These are phyloP conservation scores for Megamerina dolium DNA, from an alignment of 2,888 invertebrate genomes.

Conservation along the genomic window DNA sequence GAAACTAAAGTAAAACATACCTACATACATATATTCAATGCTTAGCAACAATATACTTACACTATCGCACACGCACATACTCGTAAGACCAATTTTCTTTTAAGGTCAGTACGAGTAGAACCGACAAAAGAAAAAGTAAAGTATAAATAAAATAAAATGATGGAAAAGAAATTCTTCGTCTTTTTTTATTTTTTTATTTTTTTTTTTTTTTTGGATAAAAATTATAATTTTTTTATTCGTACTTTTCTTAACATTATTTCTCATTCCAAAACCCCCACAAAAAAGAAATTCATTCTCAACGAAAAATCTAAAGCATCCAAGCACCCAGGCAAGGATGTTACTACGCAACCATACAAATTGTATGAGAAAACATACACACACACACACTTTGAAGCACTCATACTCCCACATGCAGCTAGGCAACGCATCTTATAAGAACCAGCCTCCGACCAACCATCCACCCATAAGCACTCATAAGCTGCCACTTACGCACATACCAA, in stretches of 20 bases:
- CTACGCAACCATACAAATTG: conserved; percentile 25
- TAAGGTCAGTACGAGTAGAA: conserved; percentile 39
- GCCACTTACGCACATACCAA: no score
- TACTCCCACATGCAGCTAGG: no score
- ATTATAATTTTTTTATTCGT: conserved; percentile 43
- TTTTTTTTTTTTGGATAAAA: conserved; percentile 37
- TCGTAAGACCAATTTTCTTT: conserved; percentile 37
- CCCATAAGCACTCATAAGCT: no score
- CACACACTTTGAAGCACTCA: conserved; percentile 8
- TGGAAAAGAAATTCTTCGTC: conserved; percentile 15
- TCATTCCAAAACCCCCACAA: no score
- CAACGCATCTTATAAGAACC: no score
- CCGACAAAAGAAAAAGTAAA: conserved; percentile 30
- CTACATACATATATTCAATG: conserved; percentile 6
- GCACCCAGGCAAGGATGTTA: conserved; percentile 16
- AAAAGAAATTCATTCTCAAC: no score
- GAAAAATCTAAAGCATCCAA: conserved; percentile 26
- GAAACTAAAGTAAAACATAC: conserved; percentile 29
- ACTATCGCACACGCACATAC: conserved; percentile 13
- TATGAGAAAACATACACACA: conserved; percentile 9
- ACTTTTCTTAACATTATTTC: conserved; percentile 28
- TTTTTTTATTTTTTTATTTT: conserved; percentile 9
- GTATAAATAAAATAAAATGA: conserved; percentile 21
- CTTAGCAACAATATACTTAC: conserved; percentile 13
- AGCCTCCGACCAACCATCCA: no score